phyloP scores from a whole-genome alignment of 2,888 invertebrate species.

The Agrochola lychnidis region DNA sequence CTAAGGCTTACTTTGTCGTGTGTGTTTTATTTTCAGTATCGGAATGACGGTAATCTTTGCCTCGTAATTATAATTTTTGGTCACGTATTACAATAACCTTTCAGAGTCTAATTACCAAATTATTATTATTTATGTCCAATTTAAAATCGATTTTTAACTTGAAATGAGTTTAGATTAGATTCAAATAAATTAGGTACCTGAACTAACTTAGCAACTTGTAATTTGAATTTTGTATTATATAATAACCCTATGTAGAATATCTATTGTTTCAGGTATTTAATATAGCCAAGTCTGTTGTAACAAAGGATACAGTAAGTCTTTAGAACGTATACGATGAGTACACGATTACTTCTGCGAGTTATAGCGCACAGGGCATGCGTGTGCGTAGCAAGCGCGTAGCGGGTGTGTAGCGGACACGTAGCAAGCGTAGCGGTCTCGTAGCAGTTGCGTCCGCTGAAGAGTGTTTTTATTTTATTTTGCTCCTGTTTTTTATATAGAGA shows the following conservation, averaged over 20 bases:
- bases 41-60: too few relatives aligned
- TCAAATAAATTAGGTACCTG: background rate
- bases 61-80: too few relatives aligned
- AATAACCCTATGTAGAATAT: background rate
- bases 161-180: background rate
- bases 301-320: slow-evolving; percentile 41
- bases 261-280: slow-evolving; percentile 21
- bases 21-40: background rate
- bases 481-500: background rate
- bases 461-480: background rate
- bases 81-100: too few relatives aligned
- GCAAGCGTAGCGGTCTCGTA: slow-evolving; percentile 39
- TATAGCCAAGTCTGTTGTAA: slow-evolving; percentile 23
- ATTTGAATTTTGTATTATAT: background rate
- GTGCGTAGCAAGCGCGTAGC: slow-evolving; percentile 35
- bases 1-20: background rate
- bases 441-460: background rate
- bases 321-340: slow-evolving; percentile 20
- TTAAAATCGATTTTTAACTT: background rate
- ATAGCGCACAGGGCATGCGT: slow-evolving; percentile 2
- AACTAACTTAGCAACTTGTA: background rate
- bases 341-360: slow-evolving; percentile 35
- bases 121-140: background rate
- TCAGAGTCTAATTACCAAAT: too few relatives aligned
- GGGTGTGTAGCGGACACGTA: slow-evolving; percentile 4